These are phyloP conservation scores for Tragopan temminckii DNA, from an alignment of 2,797 vertebrate genomes.

Conservation along the genomic window DNA sequence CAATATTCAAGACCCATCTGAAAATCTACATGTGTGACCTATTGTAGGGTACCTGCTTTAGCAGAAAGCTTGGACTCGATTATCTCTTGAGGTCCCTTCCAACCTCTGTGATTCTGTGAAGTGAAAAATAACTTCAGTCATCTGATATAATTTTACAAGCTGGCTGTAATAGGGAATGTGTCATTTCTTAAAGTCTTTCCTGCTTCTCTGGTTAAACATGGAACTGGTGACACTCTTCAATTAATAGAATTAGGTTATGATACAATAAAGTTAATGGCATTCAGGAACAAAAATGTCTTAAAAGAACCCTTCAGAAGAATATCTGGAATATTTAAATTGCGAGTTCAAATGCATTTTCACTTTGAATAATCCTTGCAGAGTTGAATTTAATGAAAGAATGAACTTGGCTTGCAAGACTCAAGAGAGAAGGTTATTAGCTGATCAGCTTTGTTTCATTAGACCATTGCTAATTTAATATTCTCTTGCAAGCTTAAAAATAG, in stretches of 20 bases:
- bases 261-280: neutral
- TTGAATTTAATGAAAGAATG: slow-evolving; percentile 11
- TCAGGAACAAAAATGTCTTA: neutral
- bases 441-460: slow-evolving; percentile 35
- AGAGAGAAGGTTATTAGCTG: slow-evolving; percentile 14
- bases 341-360: slow-evolving; percentile 16
- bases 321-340: neutral
- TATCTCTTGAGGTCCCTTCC: too few relatives aligned
- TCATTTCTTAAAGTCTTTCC: neutral
- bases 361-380: neutral
- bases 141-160: neutral
- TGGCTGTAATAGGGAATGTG: neutral
- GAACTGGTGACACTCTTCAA: neutral
- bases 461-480: slow-evolving; percentile 48
- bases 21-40: too few relatives aligned
- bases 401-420: neutral
- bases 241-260: neutral
- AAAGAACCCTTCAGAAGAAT: neutral
- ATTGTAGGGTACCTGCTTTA: too few relatives aligned
- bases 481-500: slow-evolving; percentile 49
- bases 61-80: too few relatives aligned
- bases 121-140: neutral
- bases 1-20: too few relatives aligned
- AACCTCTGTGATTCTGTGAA: neutral
- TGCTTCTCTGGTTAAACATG: neutral